Evolutionary conservation across 1,140 invertebrate species (phyloP).

Genomic region (Elymnias hypermnestra): DNA sequence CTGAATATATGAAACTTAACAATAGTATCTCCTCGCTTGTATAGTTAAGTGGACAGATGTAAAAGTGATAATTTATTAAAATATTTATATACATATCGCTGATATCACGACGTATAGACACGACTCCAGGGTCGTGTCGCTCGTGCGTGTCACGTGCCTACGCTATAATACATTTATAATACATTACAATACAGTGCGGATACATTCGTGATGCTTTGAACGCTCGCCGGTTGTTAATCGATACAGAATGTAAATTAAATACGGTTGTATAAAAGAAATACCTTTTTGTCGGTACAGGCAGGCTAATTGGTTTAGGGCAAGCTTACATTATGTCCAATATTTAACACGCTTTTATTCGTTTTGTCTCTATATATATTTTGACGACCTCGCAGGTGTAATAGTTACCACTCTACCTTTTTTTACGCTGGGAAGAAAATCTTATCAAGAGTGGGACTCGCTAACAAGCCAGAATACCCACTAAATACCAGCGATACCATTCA

Average conservation of each 20-base stretch:
- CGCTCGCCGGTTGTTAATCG: conserved; percentile 29
- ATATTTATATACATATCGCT: conserved; percentile 12
- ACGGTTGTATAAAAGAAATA: conserved; percentile 20
- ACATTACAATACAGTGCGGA: conserved; percentile 6
- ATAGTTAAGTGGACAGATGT: not conserved
- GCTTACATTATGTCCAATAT: conserved; percentile 11
- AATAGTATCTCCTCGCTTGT: too few species aligned
- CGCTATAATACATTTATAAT: conserved; percentile 8
- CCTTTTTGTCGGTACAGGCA: conserved; percentile 7
- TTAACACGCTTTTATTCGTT: too few species aligned
- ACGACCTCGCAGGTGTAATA: too few species aligned
- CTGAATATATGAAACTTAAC: too few species aligned
- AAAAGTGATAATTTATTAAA: conserved; percentile 12
- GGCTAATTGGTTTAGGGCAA: conserved; percentile 21
- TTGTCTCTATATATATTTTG: too few species aligned
- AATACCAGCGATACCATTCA: too few species aligned
- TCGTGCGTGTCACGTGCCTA: conserved; percentile 49
- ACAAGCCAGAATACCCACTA: too few species aligned
- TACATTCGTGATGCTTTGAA: conserved; percentile 15
- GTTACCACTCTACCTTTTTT: too few species aligned
- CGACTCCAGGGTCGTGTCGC: conserved; percentile 42
- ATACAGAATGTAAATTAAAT: conserved; percentile 28
- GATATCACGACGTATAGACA: conserved; percentile 40
- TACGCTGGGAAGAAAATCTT: too few species aligned
- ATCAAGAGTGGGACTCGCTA: too few species aligned